phyloP scores from a whole-genome alignment of 1,140 invertebrate species.

The Caenorhabditis briggsae region DNA sequence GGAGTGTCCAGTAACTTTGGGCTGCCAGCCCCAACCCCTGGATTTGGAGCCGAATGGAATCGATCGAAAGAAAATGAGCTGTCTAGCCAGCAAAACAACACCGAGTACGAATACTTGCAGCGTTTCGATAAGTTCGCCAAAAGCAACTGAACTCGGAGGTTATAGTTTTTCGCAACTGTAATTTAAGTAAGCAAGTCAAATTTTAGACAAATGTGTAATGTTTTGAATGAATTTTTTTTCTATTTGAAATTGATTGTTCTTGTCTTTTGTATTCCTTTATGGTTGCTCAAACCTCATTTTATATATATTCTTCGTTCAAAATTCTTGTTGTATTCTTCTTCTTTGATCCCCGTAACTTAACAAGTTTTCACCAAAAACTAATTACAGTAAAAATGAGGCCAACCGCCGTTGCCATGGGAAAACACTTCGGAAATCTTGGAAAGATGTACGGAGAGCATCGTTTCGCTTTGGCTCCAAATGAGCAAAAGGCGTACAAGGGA shows the following conservation, averaged over 20 bases:
- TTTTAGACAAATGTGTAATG: constrained; percentile 39
- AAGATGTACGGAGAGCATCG: constrained; percentile 75
- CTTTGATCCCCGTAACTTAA: not conserved
- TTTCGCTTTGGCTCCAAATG: constrained; percentile 74
- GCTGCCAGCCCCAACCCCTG: constrained; percentile 66
- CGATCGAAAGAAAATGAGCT: constrained; percentile 61
- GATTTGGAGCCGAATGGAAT: constrained; percentile 68
- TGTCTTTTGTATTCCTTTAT: not conserved
- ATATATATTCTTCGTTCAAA: not conserved
- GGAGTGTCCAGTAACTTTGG: constrained; percentile 67
- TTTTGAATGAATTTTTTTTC: constrained; percentile 7
- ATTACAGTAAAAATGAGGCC: constrained; percentile 68
- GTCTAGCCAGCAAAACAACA: constrained; percentile 56
- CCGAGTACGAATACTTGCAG: constrained; percentile 60
- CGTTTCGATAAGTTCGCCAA: constrained; percentile 65
- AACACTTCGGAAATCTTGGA: constrained; percentile 75
- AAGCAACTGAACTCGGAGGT: constrained; percentile 38
- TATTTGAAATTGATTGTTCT: not conserved
- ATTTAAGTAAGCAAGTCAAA: constrained; percentile 22
- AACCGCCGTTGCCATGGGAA: constrained; percentile 68
- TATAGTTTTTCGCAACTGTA: not conserved
- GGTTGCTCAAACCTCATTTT: not conserved
- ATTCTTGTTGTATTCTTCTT: not conserved
- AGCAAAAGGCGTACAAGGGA: constrained; percentile 73
- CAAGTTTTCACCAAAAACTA: too few species aligned